Base-by-base conservation (phyloP, 2,888 invertebrate species). In the Phyllotreta striolata region DNA sequence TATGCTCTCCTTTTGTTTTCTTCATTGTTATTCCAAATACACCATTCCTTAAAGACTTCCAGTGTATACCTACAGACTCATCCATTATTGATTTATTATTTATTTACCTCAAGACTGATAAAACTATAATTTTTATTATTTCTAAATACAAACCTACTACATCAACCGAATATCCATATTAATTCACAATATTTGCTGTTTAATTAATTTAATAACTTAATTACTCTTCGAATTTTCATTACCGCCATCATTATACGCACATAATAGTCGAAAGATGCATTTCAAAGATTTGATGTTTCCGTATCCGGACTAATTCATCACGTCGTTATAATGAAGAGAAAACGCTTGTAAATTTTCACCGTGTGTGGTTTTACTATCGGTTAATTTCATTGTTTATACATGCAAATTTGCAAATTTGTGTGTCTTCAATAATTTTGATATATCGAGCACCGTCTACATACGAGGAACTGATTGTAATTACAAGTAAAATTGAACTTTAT, bases 401-500 rank as follows among this genome's bases (percentile, higher is more conserved):
- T 59, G 58, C 51, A 51, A 59, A 59, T 59, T 49, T 51, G 14
- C 40, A 13, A 51, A 59, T 41, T 51, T 59, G 58, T 34, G 4
- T 34, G 51, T 34, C 12, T 59, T 59, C 46, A 56, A 56, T 44
- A 35, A 56, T 44, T 56, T 38, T 44, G 44, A 56, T 44, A 56
- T 56, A 56, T 43, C 38, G 44, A 12, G 9, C 3, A 7, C 3
- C 38, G 39, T 52, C 13, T 38, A 38, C 38, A 52, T 52, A 52
- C 39, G 52, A 14, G 39, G 39, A 52, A 38, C 13, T 52, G 39
- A 39, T 12, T 52, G 5, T 38, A 52, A 52, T 38, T 38, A 52
- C 10, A 52, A 52, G 39, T 13, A 47, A 47, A 47, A 47, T 10
- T 47, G 47, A 24, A 34, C 47, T 24, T 1, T 47, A 9, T 34